Conservation (phyloP, 2,888 invertebrate species). For the Nemotelus nigrinus region DNA sequence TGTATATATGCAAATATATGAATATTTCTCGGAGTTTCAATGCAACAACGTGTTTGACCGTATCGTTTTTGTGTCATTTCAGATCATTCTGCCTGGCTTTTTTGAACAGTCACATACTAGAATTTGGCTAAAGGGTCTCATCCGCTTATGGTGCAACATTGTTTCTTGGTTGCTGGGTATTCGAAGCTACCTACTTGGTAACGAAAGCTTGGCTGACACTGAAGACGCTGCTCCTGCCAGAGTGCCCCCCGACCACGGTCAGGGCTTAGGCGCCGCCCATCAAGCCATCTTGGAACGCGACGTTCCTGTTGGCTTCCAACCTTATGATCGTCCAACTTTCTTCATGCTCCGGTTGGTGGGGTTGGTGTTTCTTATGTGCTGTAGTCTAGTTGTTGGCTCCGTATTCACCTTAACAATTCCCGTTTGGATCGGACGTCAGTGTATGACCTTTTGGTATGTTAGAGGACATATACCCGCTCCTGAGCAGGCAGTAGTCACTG, state of each 20-base stretch:
- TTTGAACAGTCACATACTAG: constrained; percentile 96
- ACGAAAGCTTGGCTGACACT: constrained; percentile 65
- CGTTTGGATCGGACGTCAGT: constrained; percentile 87
- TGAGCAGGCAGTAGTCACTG: constrained; percentile 56
- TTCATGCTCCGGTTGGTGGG: constrained; percentile 77
- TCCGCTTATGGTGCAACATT: constrained; percentile 86
- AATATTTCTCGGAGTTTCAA: too few species aligned
- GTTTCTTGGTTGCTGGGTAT: constrained; percentile 87
- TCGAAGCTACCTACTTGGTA: constrained; percentile 89
- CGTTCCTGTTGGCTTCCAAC: constrained; percentile 86
- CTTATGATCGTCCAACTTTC: constrained; percentile 86
- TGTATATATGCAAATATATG: too few species aligned
- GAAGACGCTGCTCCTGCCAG: constrained; percentile 60
- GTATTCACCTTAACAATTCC: constrained; percentile 85
- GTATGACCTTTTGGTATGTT: constrained; percentile 87
- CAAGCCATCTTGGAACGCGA: constrained; percentile 88
- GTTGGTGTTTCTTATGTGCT: constrained; percentile 80
- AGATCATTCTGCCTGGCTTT: constrained; percentile 93
- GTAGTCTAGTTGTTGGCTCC: constrained; percentile 86
- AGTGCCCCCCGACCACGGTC: constrained; percentile 63
- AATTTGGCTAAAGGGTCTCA: constrained; percentile 90
- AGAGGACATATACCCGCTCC: constrained; percentile 64
- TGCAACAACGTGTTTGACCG: too few species aligned
- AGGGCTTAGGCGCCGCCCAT: constrained; percentile 81
- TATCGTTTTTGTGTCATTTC: constrained; percentile 1